Evolutionary conservation across 1,140 invertebrate species (phyloP), one percentile per base, ranked within the genome.

Genomic region (Eufriesea mexicana): DNA sequence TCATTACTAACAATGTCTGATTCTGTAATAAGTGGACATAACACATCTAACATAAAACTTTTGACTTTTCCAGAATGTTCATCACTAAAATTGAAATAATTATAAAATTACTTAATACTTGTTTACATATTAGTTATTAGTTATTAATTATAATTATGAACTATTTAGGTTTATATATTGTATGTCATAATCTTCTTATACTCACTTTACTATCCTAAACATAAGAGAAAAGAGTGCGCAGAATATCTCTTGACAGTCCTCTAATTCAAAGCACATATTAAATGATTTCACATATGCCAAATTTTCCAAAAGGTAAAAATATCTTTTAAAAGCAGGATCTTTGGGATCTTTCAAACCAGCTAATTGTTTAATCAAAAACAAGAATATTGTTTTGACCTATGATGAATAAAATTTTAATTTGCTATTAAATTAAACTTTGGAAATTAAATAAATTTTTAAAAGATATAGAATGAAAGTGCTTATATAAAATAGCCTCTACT

Each of bases 221-320:
- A 99, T 99, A n/a, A 99, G 95, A 70, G 97, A 97, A 94, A 99
- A 99, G 1, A 99, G 95, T 61, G 97, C 96, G 91, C 98, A 98
- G 93, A 99, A 99, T 90, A 99, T 99, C 94, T 99, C 98, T 94
- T 99, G 98, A 90, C 97, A 99, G 93, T 99, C 98, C 93, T 99
- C 98, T 59, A 99, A 94, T 92, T 99, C 99, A 93, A 99, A 98
- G 94, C 99, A 99, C 97, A 99, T 99, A 93, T 99, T 99, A 94
- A 99, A 99, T 0, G 98, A 99, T 93, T 99, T 99, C 35, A 99
- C 98, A 94, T 99, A 99, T 16, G 98, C 98, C 83, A 99, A 95
- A 94, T 99, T 99, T 95, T 99, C 97, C 81, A 98, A 94, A 66
- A 98, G 95, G 94, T 99, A 99, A 94, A 99, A 99, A 93, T 99